Conservation (phyloP, 92 coral and sea anemone species). For the Palythoa grandis region DNA sequence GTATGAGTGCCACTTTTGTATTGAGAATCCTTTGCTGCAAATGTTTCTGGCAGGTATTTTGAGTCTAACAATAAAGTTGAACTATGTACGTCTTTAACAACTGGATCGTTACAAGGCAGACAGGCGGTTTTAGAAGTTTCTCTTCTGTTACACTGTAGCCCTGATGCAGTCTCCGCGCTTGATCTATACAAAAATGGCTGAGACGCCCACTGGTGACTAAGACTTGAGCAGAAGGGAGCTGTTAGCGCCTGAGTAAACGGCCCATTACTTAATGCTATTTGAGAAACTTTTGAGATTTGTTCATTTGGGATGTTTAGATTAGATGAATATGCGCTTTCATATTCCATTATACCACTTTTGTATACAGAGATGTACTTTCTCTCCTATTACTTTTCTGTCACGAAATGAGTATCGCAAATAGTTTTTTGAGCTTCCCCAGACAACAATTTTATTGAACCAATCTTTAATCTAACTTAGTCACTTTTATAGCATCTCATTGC, state of each 20-base stretch:
- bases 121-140: not conserved
- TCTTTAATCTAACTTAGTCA: not conserved
- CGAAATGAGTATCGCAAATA: not conserved
- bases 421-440: not conserved
- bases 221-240: not conserved
- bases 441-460: not conserved
- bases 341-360: not conserved
- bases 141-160: not conserved
- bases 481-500: not conserved
- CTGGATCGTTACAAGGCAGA: not conserved
- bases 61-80: not conserved
- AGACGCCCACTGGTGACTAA: not conserved
- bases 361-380: not conserved
- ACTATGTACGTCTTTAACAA: not conserved
- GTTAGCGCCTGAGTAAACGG: not conserved
- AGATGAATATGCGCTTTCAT: not conserved
- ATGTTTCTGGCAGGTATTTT: not conserved
- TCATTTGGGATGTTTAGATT: not conserved
- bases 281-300: not conserved
- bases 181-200: not conserved
- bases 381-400: not conserved
- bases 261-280: not conserved
- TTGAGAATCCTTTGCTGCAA: not conserved
- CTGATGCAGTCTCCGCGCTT: not conserved
- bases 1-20: not conserved